Base-by-base conservation (phyloP, 2,888 invertebrate species). In the Zele albiditarsus region DNA sequence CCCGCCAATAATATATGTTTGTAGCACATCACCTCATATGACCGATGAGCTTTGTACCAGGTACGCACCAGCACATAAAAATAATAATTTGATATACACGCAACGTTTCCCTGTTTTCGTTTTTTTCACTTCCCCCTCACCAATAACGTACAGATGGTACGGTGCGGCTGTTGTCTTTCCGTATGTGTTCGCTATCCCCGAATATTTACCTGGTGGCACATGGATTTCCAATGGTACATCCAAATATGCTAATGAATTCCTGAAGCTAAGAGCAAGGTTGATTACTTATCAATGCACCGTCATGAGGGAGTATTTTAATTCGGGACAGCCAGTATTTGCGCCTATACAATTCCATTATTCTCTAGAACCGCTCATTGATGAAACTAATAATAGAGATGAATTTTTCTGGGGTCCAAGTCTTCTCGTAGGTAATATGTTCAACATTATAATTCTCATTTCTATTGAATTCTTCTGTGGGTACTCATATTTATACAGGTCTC, bases 331-430 rank as follows among this genome's bases (percentile, higher is more conserved):
- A 2, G 25, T 83, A 25, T 69, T 84, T 16, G 73, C 82, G 8
- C 79, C 82, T 0, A 80, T 78, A 8, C 75, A 78, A 1, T 49
- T 83, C 8, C 73, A 81, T 69, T 84, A 81, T 74, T 79, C 83
- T 0, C 46, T 71, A 2, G 80, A 81, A 23, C 57, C 60, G 5
- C 23, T 66, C 20, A 20, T 42, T 12, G 65, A 46, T n/a, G 70
- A 76, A 5, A 71, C 78, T 1, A 33, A 79, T 25, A 74, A 71
- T 42, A 70, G 65, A 60, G 77, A 80, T 60, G 83, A 83, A 76
- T 83, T 83, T 27, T 75, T 84, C 33, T 84, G 84, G 84, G 84
- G 83, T 6, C 71, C 80, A 25, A 77, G 78, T 33, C 75, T 84
- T 27, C 71, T 84, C 33, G 78, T 83, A 6, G 84, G 84, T 84